These are phyloP conservation scores for Hydrozoanthus tunicans DNA, from an alignment of 64 coral and sea anemone genomes.

Conservation along the genomic window DNA sequence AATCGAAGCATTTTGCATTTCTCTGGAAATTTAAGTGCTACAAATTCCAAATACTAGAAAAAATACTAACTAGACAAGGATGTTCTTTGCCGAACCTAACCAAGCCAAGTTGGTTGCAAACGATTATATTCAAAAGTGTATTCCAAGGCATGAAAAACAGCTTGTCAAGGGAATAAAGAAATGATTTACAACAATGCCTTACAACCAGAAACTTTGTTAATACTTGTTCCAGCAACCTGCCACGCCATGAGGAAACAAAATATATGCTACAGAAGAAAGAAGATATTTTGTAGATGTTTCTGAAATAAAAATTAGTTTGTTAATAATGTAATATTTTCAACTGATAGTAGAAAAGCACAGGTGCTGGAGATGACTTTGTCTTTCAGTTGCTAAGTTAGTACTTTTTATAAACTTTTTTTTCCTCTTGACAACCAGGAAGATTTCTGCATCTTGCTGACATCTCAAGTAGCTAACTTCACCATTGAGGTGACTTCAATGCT, in stretches of 20 bases:
- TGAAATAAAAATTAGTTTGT: not conserved
- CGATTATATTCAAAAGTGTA: not conserved
- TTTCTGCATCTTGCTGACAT: slow-evolving; percentile 51
- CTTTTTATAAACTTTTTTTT: slow-evolving; percentile 42
- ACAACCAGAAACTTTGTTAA: not conserved
- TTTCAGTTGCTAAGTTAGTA: not conserved
- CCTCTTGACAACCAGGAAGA: slow-evolving; percentile 15
- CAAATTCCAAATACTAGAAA: not conserved
- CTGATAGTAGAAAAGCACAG: not conserved
- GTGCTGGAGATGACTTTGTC: not conserved
- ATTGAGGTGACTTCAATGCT: not conserved
- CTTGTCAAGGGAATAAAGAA: not conserved
- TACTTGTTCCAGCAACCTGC: not conserved
- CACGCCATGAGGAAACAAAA: not conserved
- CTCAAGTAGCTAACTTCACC: not conserved
- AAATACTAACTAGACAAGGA: not conserved
- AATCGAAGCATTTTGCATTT: not conserved
- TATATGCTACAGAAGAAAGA: not conserved
- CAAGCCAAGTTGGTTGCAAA: not conserved
- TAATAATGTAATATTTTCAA: not conserved
- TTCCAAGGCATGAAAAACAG: not conserved
- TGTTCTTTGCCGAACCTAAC: not conserved
- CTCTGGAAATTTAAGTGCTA: not conserved
- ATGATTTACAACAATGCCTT: not conserved
- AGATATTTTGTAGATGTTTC: not conserved